phyloP scores from a whole-genome alignment of 2,888 invertebrate species.

The Archips crataeganus region DNA sequence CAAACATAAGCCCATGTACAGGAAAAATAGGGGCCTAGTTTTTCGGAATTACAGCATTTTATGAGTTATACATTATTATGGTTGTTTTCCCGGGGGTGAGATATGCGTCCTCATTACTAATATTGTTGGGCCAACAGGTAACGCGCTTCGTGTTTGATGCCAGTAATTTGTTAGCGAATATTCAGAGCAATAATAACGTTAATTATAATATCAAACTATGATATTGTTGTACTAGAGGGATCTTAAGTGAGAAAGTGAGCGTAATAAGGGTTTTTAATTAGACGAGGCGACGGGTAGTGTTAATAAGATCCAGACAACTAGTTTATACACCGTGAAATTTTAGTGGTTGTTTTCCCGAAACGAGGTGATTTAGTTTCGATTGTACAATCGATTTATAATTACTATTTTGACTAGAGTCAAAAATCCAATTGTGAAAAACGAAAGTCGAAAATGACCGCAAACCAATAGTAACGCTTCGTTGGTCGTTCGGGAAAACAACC shows the following conservation, averaged over 20 bases:
- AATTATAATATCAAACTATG: slow-evolving; percentile 5
- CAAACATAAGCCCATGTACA: background rate
- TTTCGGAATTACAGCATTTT: slow-evolving; percentile 11
- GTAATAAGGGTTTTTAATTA: background rate
- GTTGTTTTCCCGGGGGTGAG: slow-evolving; percentile 14
- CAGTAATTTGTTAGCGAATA: slow-evolving; percentile 9
- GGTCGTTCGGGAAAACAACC: too few species aligned
- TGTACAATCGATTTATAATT: too few species aligned
- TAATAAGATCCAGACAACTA: background rate
- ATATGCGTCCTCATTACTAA: slow-evolving; percentile 13
- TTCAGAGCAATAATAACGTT: slow-evolving; percentile 3
- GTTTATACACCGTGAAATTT: background rate
- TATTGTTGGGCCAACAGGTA: slow-evolving; percentile 17
- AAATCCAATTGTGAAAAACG: too few species aligned
- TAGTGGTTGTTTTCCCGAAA: too few species aligned
- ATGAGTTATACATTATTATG: slow-evolving; percentile 5
- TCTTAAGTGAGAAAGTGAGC: background rate
- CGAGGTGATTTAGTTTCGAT: too few species aligned
- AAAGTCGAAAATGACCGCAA: too few species aligned
- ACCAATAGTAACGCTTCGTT: too few species aligned
- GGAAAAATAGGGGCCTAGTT: slow-evolving; percentile 7
- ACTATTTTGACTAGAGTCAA: too few species aligned
- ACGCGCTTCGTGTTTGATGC: slow-evolving; percentile 9
- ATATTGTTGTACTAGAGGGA: background rate
- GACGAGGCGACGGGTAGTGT: background rate